Conservation (phyloP, 2,113 vertebrate species). For the Fulica atra region DNA sequence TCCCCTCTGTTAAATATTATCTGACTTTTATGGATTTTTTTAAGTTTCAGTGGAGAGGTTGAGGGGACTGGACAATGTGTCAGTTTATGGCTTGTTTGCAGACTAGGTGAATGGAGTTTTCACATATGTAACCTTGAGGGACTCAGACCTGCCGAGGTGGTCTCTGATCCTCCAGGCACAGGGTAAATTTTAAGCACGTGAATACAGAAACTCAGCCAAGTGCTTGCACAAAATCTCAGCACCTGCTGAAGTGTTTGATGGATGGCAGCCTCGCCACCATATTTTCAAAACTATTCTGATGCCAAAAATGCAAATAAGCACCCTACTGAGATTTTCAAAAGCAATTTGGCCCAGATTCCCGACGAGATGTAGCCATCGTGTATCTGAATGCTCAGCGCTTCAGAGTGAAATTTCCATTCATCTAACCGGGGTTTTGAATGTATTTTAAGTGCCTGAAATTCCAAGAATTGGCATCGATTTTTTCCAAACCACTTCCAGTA, state of each 20-base stretch:
- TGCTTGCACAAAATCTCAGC: conserved; percentile 54
- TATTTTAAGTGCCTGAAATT: conserved; percentile 56
- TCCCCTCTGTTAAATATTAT: conserved; percentile 1
- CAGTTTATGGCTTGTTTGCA: conserved; percentile 6
- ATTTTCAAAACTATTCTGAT: conserved; percentile 45
- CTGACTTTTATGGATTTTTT: background rate
- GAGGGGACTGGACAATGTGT: background rate
- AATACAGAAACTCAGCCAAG: conserved; percentile 34
- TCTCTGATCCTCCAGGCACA: conserved; percentile 36
- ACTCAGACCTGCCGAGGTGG: conserved; percentile 44
- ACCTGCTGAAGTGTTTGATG: conserved; percentile 62
- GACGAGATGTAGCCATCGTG: conserved; percentile 14
- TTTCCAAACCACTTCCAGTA: conserved; percentile 43
- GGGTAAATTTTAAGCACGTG: conserved; percentile 25
- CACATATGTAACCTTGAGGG: conserved; percentile 40
- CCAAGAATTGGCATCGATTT: conserved; percentile 54
- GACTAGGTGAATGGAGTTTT: conserved; percentile 30
- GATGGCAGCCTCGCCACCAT: conserved; percentile 55
- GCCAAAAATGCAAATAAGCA: conserved; percentile 62
- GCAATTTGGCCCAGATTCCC: conserved; percentile 60
- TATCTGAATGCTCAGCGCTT: conserved; percentile 52
- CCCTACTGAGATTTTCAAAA: conserved; percentile 60
- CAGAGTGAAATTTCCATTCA: conserved; percentile 54
- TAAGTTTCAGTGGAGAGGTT: conserved; percentile 2
- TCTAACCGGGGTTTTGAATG: conserved; percentile 41